Percentiles rank a stretch among this genome's conserved stretches.
Evolutionary conservation across 1,140 invertebrate species (phyloP).

Genomic region (Macrobrachium rosenbergii): DNA sequence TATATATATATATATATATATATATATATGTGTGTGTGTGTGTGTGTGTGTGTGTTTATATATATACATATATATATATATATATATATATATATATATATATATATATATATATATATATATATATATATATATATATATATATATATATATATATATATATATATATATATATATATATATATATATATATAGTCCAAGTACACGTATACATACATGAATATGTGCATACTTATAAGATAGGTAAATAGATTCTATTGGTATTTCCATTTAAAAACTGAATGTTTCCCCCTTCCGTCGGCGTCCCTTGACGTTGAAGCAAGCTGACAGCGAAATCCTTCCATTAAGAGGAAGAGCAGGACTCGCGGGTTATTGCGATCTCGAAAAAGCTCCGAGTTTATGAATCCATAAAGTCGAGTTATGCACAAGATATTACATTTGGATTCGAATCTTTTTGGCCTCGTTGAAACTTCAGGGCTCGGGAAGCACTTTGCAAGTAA

Average conservation of each 20-base stretch:
- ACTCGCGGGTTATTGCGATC: too few species aligned
- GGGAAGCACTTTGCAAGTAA: too few species aligned
- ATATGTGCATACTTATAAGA: not conserved
- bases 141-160: constrained; percentile 20
- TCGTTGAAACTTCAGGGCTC: too few species aligned
- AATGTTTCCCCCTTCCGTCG: too few species aligned
- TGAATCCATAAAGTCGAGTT: too few species aligned
- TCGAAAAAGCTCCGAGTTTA: too few species aligned
- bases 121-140: constrained; percentile 22
- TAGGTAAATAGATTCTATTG: not conserved
- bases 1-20: constrained; percentile 22
- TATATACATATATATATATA: not conserved
- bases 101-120: constrained; percentile 19
- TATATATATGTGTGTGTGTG: not conserved
- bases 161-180: constrained; percentile 2
- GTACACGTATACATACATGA: not conserved
- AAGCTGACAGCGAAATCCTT: too few species aligned
- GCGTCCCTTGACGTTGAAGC: too few species aligned
- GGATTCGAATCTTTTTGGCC: too few species aligned
- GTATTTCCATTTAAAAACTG: not conserved
- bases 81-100: constrained; percentile 1
- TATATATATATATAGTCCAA: too few species aligned
- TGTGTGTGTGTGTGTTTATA: not conserved
- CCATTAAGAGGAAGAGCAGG: too few species aligned
- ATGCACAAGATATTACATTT: too few species aligned